Evolutionary conservation across 2,797 vertebrate species (phyloP), one percentile per base, ranked within the genome.

Genomic region (Leptatherina wallacei): DNA sequence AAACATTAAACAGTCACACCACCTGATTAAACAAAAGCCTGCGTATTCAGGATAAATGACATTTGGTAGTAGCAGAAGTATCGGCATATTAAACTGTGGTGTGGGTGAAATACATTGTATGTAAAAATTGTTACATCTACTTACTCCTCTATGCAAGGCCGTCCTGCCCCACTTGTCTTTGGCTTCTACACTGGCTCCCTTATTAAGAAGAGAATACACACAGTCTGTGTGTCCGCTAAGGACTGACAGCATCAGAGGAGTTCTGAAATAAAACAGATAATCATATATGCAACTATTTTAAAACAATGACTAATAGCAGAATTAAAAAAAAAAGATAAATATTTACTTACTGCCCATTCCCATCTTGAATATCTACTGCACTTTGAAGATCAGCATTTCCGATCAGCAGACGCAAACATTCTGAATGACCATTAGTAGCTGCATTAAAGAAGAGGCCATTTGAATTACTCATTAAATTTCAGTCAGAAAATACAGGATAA

Each of bases 161-260:
- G 98, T 99, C 90, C 97, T 96, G 84, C 97, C 97, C 97, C 96
- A 97, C 71, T 97, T 97, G 89, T 99, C 98, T 98, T 97, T 98
- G 97, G 97, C 96, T 95, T 99, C 96, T 71, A 98, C 97, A 54
- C 89, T 95, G 76, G 97, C 97, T 93, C 98, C 98, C 90, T 99
- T 99, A 90, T 97, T 99, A 51, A 99, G 94, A 73, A 99, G 90
- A 56, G 97, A 99, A 93, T 98, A 98, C 49, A 99, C 97, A 56
- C 98, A 99, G 83, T 99, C 98, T 0, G 97, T 98, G 94, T 99
- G 97, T 80, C 97, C 98, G 0, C 97, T 97, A 84, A 99, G 94
- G 87, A 99, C 97, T 0, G 98, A 96, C 73, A 99, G 85, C 98
- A 99, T 99, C 87, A 99, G 91, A 62, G 98, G 98, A 64, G 98